phyloP scores from a whole-genome alignment of 2,888 invertebrate genomes.

The Portevinia maculata region DNA sequence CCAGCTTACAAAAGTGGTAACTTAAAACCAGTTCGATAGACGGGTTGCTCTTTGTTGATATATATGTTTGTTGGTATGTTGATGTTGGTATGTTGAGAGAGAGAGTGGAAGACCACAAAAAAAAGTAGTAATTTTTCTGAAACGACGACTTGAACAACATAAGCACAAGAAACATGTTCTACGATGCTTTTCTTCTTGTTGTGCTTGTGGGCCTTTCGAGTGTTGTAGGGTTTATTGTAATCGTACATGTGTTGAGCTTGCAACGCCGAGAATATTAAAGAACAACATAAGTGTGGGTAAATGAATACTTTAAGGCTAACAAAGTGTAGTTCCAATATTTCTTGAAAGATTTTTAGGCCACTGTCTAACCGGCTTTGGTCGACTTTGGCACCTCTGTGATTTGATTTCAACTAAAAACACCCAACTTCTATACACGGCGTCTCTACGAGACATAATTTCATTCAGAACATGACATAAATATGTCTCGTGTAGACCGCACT shows the following conservation, averaged over 20 bases:
- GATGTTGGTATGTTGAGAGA: neutral
- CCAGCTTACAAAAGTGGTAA: constrained; percentile 59
- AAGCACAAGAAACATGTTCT: constrained; percentile 17
- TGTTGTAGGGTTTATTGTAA: neutral
- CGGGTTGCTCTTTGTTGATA: neutral
- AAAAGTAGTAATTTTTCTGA: constrained; percentile 11
- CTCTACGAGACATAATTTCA: too few relatives aligned
- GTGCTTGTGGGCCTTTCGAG: neutral
- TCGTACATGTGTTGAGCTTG: neutral
- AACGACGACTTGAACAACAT: constrained; percentile 18
- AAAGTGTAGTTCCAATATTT: too few relatives aligned
- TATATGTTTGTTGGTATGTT: neutral
- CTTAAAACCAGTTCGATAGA: constrained; percentile 55
- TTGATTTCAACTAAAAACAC: too few relatives aligned
- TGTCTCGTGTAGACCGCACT: too few relatives aligned
- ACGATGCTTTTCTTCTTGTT: constrained; percentile 11
- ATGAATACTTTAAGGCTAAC: too few relatives aligned
- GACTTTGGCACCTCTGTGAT: too few relatives aligned
- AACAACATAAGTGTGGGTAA: too few relatives aligned
- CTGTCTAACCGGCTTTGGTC: too few relatives aligned
- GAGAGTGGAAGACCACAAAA: neutral
- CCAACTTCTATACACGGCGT: too few relatives aligned
- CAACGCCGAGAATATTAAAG: neutral
- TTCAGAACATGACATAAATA: too few relatives aligned
- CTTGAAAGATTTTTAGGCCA: too few relatives aligned